Percentiles rank a stretch among this genome's conserved stretches.
These are phyloP conservation scores for Parasteatoda lunata DNA, from an alignment of 2,888 invertebrate species.

Conservation along the genomic window DNA sequence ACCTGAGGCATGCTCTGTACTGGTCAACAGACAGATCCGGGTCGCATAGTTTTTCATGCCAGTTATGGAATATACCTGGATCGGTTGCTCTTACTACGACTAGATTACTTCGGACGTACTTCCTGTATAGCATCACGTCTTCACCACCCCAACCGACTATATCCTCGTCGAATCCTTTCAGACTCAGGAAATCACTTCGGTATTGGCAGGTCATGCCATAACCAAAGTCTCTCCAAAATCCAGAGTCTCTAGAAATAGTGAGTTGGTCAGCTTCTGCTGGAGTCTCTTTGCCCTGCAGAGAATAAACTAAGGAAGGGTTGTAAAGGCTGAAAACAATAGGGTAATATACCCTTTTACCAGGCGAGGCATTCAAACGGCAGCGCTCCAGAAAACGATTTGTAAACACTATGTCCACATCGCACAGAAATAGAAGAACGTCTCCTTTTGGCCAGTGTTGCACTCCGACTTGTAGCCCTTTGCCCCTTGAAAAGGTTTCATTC, in stretches of 20 bases:
- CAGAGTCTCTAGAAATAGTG: slow-evolving; percentile 84
- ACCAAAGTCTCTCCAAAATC: slow-evolving; percentile 88
- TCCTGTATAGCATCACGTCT: slow-evolving; percentile 85
- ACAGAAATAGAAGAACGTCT: slow-evolving; percentile 84
- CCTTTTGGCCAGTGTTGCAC: slow-evolving; percentile 75
- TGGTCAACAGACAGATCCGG: slow-evolving; percentile 80
- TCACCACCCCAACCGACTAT: slow-evolving; percentile 87
- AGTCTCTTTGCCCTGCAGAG: slow-evolving; percentile 71
- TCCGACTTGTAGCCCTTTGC: slow-evolving; percentile 80
- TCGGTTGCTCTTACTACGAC: slow-evolving; percentile 85
- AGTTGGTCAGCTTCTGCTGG: slow-evolving; percentile 81
- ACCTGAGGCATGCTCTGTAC: slow-evolving; percentile 84
- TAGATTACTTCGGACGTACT: slow-evolving; percentile 83
- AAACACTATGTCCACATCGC: slow-evolving; percentile 86
- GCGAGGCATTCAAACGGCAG: slow-evolving; percentile 76
- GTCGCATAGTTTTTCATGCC: slow-evolving; percentile 83
- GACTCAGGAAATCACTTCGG: slow-evolving; percentile 83
- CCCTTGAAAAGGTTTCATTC: slow-evolving; percentile 82
- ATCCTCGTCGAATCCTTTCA: slow-evolving; percentile 84
- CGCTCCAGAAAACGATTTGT: slow-evolving; percentile 83
- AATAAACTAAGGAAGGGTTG: slow-evolving; percentile 77
- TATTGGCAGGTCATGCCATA: slow-evolving; percentile 89
- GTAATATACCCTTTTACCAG: slow-evolving; percentile 81
- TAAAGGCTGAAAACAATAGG: slow-evolving; percentile 87
- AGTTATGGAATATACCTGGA: slow-evolving; percentile 86